Evolutionary conservation across 2,797 vertebrate species (phyloP), one percentile per base, ranked within the genome.

Genomic region (Anniella stebbinsi): DNA sequence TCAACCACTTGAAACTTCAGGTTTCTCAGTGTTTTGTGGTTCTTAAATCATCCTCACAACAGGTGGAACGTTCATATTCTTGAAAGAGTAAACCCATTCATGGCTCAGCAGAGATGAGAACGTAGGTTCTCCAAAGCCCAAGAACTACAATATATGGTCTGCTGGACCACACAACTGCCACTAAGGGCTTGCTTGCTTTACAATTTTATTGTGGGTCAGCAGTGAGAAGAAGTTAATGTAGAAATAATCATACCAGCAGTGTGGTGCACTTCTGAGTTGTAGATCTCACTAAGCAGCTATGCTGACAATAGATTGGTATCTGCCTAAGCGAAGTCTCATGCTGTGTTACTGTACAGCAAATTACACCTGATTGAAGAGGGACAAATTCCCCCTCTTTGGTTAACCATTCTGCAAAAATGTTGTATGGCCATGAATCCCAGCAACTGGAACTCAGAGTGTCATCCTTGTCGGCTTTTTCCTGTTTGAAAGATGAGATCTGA

Each of bases 361-460:
- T 86, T 83, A 87, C 76, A 83, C n/a, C 85, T 90, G 89, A 83
- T 48, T 87, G 85, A 90, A 87, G 70, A 90, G 78, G 80, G 78
- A 82, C 30, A 87, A 41, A 87, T 83, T 57, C 82, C 13, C 63
- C 54, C 72, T 87, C 57, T 87, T 67, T 90, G 78, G 78, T 70
- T 69, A 87, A 67, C 85, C 30, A n/a, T 70, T 80, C 69, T 80
- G 60, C 77, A 90, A 86, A 86, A 90, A 80, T 38, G 38, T 86
- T 86, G 33, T 41, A 51, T 63, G 3, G 38, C 11, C 41, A 80
- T n/a, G 86, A 72, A 90, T 36, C 21, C 21, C 76, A 63, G 76
- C 51, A 80, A 86, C 66, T 90, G 67, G 67, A 86, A 81, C 41
- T 83, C 36, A 87, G 66, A 67, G 57, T 51, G 23, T 54, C 70